phyloP scores from a whole-genome alignment of 2,797 vertebrate species.

The Pantherophis vulpinus region DNA sequence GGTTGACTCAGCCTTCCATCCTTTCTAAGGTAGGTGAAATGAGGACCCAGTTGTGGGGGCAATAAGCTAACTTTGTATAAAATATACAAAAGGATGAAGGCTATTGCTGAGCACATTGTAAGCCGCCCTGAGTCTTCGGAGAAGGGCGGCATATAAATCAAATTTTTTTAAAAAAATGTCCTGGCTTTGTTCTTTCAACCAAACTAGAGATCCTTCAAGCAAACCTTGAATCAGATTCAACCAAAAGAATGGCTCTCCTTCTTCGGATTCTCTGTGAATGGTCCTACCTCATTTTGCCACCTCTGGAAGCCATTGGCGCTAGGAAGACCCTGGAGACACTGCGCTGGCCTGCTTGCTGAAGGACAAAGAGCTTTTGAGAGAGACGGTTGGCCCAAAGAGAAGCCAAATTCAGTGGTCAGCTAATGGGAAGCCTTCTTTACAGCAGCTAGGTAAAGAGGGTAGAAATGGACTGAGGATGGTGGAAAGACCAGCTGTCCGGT shows the following conservation, averaged over 20 bases:
- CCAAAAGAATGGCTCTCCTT: neutral
- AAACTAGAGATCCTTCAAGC: neutral
- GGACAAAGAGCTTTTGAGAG: neutral
- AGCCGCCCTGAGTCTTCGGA: too few relatives aligned
- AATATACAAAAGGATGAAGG: too few relatives aligned
- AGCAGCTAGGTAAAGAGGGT: neutral
- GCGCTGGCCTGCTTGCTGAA: neutral
- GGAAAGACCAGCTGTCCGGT: neutral
- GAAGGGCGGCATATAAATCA: too few relatives aligned
- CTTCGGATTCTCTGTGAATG: neutral
- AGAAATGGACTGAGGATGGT: neutral
- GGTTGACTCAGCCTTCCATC: too few relatives aligned
- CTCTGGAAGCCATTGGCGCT: neutral
- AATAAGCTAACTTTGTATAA: too few relatives aligned
- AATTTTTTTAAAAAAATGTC: neutral
- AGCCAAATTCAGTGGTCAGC: neutral
- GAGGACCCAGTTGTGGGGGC: too few relatives aligned
- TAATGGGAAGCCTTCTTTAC: neutral
- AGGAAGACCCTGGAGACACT: neutral
- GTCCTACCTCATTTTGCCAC: neutral
- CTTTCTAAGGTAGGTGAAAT: too few relatives aligned
- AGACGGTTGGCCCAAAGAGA: neutral
- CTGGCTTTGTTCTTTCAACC: neutral
- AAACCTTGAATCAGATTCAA: neutral
- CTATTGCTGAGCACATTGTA: too few relatives aligned